Percentiles rank a stretch among this genome's conserved stretches.
Conservation (phyloP, 1,140 invertebrate species). For the Stegodyphus mimosarum region DNA sequence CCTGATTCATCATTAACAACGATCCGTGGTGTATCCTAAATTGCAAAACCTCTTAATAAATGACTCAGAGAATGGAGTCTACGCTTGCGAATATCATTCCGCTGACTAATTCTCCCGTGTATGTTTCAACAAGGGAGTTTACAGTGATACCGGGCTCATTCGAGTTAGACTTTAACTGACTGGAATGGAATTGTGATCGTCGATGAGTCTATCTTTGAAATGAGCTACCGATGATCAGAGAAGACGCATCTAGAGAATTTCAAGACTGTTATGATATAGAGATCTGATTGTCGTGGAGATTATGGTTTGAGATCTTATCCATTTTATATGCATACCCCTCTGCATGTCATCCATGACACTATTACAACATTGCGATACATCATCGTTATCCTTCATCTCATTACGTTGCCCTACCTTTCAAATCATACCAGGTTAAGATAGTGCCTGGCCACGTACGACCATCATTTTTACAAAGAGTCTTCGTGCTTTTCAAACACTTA, state of each 20-base stretch:
- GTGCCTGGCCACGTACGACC: not conserved
- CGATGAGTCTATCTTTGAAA: not conserved
- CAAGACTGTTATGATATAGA: not conserved
- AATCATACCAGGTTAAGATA: not conserved
- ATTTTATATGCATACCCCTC: not conserved
- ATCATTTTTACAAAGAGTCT: not conserved
- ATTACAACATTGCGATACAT: not conserved
- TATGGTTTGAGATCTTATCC: not conserved
- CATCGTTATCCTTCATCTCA: not conserved
- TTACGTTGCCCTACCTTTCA: not conserved
- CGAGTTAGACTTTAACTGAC: not conserved
- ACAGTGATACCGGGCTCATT: constrained; percentile 4
- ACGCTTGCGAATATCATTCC: not conserved
- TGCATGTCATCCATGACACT: not conserved
- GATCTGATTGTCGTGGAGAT: not conserved
- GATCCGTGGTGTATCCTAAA: not conserved
- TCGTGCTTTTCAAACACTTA: not conserved
- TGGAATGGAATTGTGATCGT: not conserved
- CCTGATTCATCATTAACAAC: not conserved
- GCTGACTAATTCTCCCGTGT: not conserved
- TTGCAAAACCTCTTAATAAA: not conserved
- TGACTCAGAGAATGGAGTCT: not conserved
- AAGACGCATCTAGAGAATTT: not conserved
- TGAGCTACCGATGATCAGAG: not conserved
- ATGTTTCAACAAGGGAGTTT: not conserved